Evolutionary conservation across 2,888 invertebrate species (phyloP).

Genomic region (Cylindroiulus punctatus): DNA sequence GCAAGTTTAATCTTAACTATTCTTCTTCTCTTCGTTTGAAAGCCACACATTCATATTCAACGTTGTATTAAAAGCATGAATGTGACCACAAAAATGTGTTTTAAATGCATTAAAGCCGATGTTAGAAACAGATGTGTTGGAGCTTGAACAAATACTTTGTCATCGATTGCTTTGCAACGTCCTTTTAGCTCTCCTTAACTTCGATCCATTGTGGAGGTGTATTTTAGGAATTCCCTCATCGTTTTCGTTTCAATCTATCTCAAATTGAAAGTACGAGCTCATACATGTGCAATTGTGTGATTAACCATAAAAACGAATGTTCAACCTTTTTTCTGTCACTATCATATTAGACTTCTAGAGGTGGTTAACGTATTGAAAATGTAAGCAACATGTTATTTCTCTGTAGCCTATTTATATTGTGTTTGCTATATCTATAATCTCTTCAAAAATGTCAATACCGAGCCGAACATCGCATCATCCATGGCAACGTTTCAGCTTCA

Average conservation of each 20-base stretch:
- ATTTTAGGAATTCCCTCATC: neutral
- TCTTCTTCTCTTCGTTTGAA: neutral
- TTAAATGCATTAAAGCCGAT: neutral
- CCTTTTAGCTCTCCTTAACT: neutral
- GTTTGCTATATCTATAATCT: too few species aligned
- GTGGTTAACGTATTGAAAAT: neutral
- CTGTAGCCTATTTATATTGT: too few species aligned
- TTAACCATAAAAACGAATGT: neutral
- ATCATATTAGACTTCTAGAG: neutral
- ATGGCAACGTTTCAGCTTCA: too few species aligned
- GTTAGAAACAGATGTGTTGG: neutral
- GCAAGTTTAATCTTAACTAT: neutral
- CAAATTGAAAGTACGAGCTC: neutral
- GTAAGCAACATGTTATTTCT: too few species aligned
- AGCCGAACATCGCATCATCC: too few species aligned
- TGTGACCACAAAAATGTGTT: neutral
- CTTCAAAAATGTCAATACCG: too few species aligned
- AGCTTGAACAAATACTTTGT: slow-evolving; percentile 16
- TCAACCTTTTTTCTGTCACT: neutral
- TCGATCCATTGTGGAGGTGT: neutral
- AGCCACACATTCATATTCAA: neutral
- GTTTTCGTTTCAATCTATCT: neutral
- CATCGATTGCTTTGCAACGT: slow-evolving; percentile 3
- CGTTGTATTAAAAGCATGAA: slow-evolving; percentile 1
- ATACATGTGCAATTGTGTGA: neutral